Base-by-base conservation (phyloP, 2,797 vertebrate species). In the Poeciliopsis turneri region DNA sequence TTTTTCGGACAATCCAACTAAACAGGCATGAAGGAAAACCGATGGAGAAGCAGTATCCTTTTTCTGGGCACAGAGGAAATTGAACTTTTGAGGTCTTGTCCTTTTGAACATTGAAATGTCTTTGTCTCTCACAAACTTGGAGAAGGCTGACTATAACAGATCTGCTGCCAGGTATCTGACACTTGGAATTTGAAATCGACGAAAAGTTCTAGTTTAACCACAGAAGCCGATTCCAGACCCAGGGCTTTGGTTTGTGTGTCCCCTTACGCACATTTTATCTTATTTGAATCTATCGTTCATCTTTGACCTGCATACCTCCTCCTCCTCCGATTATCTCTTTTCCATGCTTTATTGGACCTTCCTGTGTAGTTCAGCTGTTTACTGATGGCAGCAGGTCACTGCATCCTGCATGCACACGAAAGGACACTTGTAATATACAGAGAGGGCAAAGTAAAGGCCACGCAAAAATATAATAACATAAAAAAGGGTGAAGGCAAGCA, bases 21-120 rank as follows among this genome's bases (percentile, higher is more conserved):
- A 83, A 71, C 57, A 28, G 49, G 76, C 90, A 87, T 84, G 5
- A 79, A 93, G 89, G 90, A 90, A 90, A 87, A 92, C 85, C 79
- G 74, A 80, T 87, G 84, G 89, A 85, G 88, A 85, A 86, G 90
- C 84, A 90, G 91, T 88, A 88, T 91, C 88, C 88, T 84, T 92
- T 87, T 88, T 87, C 84, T 82, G 90, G 91, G 90, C 92, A 91
- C 74, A 92, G 81, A 92, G 89, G 89, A 93, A 93, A 84, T 85
- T 92, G 90, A 94, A 90, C 87, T 86, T 93, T 88, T 86, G 87
- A 92, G 88, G 84, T 85, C 88, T 87, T 83, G 3, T 20, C 1
- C 36, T 2, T 41, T 41, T 41, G 36, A 25, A 25, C 23, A 20
- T 41, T 68, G 33, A 68, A 41, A 68, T 89, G 87, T 87, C 9